Conservation (phyloP, 2,113 vertebrate species). For the Mastomys natalensis region DNA sequence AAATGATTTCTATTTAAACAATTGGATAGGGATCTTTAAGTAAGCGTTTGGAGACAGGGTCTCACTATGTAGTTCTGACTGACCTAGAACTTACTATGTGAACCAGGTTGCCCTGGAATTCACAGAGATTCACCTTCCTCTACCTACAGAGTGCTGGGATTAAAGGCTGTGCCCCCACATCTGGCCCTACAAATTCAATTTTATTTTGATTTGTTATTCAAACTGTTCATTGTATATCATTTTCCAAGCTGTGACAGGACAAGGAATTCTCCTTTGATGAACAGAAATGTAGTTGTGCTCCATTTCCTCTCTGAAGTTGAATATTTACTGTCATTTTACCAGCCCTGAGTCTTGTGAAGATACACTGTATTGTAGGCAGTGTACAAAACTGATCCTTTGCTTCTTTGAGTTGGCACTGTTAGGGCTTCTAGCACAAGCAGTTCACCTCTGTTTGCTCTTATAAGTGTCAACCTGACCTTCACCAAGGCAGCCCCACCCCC, state of each 20-base stretch:
- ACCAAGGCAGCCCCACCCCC: neutral
- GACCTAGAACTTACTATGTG: neutral
- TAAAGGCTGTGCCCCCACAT: neutral
- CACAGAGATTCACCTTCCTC: neutral
- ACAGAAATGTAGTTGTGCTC: neutral
- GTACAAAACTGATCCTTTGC: constrained; percentile 18
- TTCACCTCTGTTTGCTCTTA: constrained; percentile 25
- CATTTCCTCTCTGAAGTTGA: neutral
- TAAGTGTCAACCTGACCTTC: constrained; percentile 10
- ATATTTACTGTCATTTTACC: neutral
- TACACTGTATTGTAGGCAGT: neutral
- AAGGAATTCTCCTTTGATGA: neutral
- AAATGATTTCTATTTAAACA: neutral
- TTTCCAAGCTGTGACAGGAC: neutral
- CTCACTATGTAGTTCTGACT: neutral
- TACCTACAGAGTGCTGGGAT: neutral
- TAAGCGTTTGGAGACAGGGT: neutral
- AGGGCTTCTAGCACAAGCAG: neutral
- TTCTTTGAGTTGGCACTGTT: neutral
- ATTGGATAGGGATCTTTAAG: neutral
- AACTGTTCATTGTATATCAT: constrained; percentile 19
- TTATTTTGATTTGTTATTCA: constrained; percentile 43
- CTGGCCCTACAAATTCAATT: neutral
- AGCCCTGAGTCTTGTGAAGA: neutral
- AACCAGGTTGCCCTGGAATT: neutral